Evolutionary conservation across 2,797 vertebrate species (phyloP), one percentile per base, ranked within the genome.

Genomic region (Epinephelus coioides): DNA sequence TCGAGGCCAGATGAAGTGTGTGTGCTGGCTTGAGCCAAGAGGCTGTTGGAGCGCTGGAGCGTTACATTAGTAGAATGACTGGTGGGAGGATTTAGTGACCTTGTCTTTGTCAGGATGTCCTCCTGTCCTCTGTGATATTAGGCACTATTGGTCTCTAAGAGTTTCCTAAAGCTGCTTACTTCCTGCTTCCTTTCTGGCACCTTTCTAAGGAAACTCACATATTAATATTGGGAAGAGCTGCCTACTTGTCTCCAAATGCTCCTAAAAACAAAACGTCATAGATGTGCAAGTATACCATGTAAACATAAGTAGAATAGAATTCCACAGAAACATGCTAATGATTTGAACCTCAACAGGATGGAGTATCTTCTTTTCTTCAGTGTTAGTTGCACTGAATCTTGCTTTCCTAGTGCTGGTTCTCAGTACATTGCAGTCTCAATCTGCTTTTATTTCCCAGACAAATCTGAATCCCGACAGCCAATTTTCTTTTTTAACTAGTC

Each of bases 1-100:
- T 15, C 2, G 2, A 73, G 71, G 79, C 79, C 78, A 80, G 68
- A 80, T 87, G 59, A 86, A 88, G 27, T 66, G 56, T 65, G 68
- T 65, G 78, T 59, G 62, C 64, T 63, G 71, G 73, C 70, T 54
- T 15, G 18, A 56, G 62, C 56, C 57, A 57, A 73, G 59, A 69
- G 68, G 51, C 67, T 71, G 46, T 50, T 53, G 53, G 70, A 54
- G 78, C 59, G n/a, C 19, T 54, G 25, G 56, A 82, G 69, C 23
- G 5, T 65, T 78, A 54, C 73, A 76, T 82, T 84, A 70, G 60
- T 8, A 50, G 68, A 77, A 71, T 62, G 30, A 76, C 74, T 78
- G 38, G 60, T 56, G 19, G 46, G 44, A 46, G 55, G 65, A 49
- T 76, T 82, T 60, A 25, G 51, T 54, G 56, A 72, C 66, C 27